phyloP scores from a whole-genome alignment of 2,797 vertebrate species.

The Takifugu rubripes region DNA sequence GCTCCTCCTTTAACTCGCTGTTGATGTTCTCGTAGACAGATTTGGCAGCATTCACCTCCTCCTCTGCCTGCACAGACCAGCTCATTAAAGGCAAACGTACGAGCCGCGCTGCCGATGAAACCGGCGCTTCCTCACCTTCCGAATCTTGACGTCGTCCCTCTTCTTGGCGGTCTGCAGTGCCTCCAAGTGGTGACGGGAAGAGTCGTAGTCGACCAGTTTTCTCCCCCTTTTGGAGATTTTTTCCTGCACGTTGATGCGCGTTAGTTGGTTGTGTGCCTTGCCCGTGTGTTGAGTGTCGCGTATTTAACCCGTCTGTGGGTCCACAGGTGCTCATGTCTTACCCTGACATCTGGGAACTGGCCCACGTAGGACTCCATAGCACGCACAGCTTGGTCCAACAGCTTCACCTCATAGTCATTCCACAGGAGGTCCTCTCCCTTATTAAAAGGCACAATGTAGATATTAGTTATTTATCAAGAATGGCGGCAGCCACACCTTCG shows the following conservation, averaged over 20 bases:
- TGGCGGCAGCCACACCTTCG: neutral
- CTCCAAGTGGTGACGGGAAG: conserved; percentile 88
- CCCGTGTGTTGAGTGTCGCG: conserved; percentile 10
- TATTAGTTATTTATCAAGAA: conserved; percentile 38
- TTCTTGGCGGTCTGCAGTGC: conserved; percentile 89
- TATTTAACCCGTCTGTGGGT: neutral
- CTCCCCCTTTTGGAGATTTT: conserved; percentile 91
- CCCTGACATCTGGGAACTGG: conserved; percentile 90
- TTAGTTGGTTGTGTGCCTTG: neutral
- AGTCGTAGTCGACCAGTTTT: conserved; percentile 95
- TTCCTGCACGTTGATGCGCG: conserved; percentile 72
- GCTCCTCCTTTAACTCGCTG: conserved; percentile 84
- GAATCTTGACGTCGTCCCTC: conserved; percentile 90
- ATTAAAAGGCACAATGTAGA: conserved; percentile 24
- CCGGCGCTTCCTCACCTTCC: conserved; percentile 76
- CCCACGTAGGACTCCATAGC: conserved; percentile 90
- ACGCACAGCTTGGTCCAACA: conserved; percentile 84
- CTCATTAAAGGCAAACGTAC: neutral
- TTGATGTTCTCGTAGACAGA: conserved; percentile 88
- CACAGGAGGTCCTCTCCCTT: conserved; percentile 93
- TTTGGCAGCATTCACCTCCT: conserved; percentile 84
- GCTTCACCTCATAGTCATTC: conserved; percentile 92
- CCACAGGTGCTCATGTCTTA: conserved; percentile 40
- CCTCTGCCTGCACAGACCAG: conserved; percentile 79
- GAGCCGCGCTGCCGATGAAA: neutral